Percentiles rank a stretch among this genome's conserved stretches.
These are phyloP conservation scores for Conistra vaccinii DNA, from an alignment of 2,888 invertebrate species.

Conservation along the genomic window DNA sequence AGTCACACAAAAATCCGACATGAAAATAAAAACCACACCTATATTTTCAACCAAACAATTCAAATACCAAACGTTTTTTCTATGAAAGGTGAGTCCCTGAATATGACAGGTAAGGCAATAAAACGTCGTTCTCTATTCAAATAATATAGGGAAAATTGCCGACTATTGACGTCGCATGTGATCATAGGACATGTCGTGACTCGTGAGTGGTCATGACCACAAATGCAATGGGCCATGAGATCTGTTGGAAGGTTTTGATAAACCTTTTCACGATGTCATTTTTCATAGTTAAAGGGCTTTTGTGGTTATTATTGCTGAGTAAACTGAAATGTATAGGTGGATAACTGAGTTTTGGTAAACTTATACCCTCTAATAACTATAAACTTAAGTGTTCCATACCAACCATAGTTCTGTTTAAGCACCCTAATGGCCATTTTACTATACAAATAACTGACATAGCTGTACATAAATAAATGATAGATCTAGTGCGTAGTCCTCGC, in stretches of 20 bases:
- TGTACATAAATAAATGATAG: too few relatives aligned
- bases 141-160: slow-evolving; percentile 27
- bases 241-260: background rate
- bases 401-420: too few relatives aligned
- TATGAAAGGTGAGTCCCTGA: slow-evolving; percentile 15
- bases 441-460: too few relatives aligned
- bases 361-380: background rate
- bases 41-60: slow-evolving; percentile 7
- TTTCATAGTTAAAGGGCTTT: slow-evolving; percentile 10
- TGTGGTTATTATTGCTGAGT: background rate
- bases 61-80: slow-evolving; percentile 10
- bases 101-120: slow-evolving; percentile 47
- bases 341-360: background rate
- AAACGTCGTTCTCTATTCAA: slow-evolving; percentile 33
- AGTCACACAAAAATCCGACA: background rate
- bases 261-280: slow-evolving; percentile 8
- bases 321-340: background rate
- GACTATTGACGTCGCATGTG: slow-evolving; percentile 14
- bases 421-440: too few relatives aligned
- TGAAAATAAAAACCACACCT: background rate
- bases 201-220: slow-evolving; percentile 18
- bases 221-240: background rate
- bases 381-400: too few relatives aligned
- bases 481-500: too few relatives aligned
- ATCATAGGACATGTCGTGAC: slow-evolving; percentile 15